A percentile compares a stretch with the other conserved stretches of the same genome.
phyloP scores from a whole-genome alignment of 1,140 invertebrate genomes.

The Marisa cornuarietis region DNA sequence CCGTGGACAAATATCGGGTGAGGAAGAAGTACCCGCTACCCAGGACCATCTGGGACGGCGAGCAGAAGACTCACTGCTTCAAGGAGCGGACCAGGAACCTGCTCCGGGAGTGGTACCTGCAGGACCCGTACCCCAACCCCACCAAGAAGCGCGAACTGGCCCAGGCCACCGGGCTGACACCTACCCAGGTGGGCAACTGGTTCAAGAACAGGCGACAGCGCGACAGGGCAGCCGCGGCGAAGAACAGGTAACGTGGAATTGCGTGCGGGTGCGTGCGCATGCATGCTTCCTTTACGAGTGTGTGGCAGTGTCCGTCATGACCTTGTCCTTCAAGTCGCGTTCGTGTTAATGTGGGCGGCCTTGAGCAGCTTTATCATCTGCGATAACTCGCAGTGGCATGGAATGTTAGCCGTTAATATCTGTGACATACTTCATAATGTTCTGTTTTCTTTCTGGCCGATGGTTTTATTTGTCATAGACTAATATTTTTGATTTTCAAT shows the following conservation, averaged over 20 bases:
- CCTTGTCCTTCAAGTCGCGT: background rate
- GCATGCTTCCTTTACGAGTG: background rate
- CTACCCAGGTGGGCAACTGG: constrained; percentile 99
- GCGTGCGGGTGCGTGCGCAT: background rate
- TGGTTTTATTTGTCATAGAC: no score
- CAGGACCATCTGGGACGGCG: constrained; percentile 99
- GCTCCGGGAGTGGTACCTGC: constrained; percentile 88
- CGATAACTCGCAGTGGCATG: no score
- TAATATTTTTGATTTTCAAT: no score
- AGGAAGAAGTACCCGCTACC: constrained; percentile 98
- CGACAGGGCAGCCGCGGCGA: constrained; percentile 97
- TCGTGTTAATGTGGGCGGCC: background rate
- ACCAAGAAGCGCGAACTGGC: constrained; percentile 98
- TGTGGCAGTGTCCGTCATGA: background rate
- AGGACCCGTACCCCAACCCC: constrained; percentile 99
- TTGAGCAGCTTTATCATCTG: no score
- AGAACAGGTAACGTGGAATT: constrained; percentile 82
- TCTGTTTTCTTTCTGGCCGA: no score
- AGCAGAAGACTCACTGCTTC: constrained; percentile 99
- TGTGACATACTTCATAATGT: no score
- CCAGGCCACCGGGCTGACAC: constrained; percentile 95
- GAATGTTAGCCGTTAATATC: no score
- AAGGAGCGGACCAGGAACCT: constrained; percentile 96
- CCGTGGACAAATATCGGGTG: constrained; percentile 99
- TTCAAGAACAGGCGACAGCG: constrained; percentile 99